Evolutionary conservation across 2,113 vertebrate species (phyloP), one percentile per base, ranked within the genome.

Genomic region (Emydura subglobosa): DNA sequence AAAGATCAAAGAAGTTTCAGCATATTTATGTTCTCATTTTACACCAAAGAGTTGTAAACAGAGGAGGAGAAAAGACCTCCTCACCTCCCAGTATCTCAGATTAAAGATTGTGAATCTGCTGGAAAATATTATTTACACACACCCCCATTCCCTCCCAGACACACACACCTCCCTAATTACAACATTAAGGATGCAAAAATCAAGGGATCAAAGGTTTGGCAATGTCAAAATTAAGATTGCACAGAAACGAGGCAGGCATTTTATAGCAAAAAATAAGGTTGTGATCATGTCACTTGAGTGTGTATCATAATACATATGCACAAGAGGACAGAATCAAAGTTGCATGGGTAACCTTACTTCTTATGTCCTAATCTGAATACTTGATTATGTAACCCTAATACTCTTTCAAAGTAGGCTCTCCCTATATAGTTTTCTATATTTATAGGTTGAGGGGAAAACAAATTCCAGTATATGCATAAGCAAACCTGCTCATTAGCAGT

Each of bases 41-140:
- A 39, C 84, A 93, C 93, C 91, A 89, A 94, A 95, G 90, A 55
- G 10, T 11, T 39, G 57, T 34, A 94, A 96, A 83, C 87, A 92
- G 57, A 91, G 87, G 79, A 95, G 94, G 25, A 94, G 96, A 83
- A 47, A 82, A 44, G 92, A 49, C 27, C 57, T 1, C 1, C 19
- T 24, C 59, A 10, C 59, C 82, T 87, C 44, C 83, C 55, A 74
- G 68, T 68, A 21, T 44, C 83, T 88, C 78, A 68, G 72, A 79
- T 95, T 96, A 74, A 79, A 87, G 22, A 51, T 86, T 92, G 72
- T 53, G 50, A 92, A 85, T 65, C 39, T 84, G 51, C 54, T 74
- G 31, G 47, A 91, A 96, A 96, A 96, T 24, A 10, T 91, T 92
- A 95, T 95, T 97, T 94, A 88, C 59, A 78, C 24, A 85, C 79